These are phyloP conservation scores for Cataglyphis altisquamis DNA, from an alignment of 2,888 invertebrate species.

Conservation along the genomic window DNA sequence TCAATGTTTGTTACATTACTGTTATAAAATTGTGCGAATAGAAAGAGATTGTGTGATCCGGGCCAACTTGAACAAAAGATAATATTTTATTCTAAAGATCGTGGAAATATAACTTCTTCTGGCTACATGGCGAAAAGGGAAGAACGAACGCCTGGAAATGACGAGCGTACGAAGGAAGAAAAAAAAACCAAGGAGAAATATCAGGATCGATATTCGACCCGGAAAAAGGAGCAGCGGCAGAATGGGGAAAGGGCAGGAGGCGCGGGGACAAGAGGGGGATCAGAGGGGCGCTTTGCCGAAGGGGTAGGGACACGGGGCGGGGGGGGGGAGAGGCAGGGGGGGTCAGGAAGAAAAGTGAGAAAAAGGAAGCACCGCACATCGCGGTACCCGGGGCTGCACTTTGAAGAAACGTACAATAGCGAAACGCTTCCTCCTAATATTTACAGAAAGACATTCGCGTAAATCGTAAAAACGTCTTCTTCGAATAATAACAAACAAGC, in stretches of 20 bases:
- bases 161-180: conserved; percentile 74
- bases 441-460: conserved; percentile 65
- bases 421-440: conserved; percentile 70
- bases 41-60: conserved; percentile 44
- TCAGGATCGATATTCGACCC: conserved; percentile 80
- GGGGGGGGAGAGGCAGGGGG: conserved; percentile 27
- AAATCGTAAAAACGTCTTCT: conserved; percentile 56
- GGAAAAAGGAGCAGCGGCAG: conserved; percentile 77
- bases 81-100: conserved; percentile 66
- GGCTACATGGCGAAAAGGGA: conserved; percentile 54
- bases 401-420: conserved; percentile 77
- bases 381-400: conserved; percentile 76
- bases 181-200: conserved; percentile 78
- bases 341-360: conserved; percentile 74
- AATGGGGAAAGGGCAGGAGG: conserved; percentile 39
- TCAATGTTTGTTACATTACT: conserved; percentile 50
- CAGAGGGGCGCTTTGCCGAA: conserved; percentile 34
- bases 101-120: conserved; percentile 75
- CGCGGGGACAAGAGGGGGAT: conserved; percentile 36
- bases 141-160: conserved; percentile 75
- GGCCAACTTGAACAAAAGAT: conserved; percentile 52
- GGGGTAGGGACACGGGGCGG: conserved; percentile 18
- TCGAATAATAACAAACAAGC: conserved; percentile 45
- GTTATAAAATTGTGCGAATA: conserved; percentile 4
- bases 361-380: conserved; percentile 73